Evolutionary conservation across 2,113 vertebrate species (phyloP), one percentile per base, ranked within the genome.

Genomic region (Bucco capensis): DNA sequence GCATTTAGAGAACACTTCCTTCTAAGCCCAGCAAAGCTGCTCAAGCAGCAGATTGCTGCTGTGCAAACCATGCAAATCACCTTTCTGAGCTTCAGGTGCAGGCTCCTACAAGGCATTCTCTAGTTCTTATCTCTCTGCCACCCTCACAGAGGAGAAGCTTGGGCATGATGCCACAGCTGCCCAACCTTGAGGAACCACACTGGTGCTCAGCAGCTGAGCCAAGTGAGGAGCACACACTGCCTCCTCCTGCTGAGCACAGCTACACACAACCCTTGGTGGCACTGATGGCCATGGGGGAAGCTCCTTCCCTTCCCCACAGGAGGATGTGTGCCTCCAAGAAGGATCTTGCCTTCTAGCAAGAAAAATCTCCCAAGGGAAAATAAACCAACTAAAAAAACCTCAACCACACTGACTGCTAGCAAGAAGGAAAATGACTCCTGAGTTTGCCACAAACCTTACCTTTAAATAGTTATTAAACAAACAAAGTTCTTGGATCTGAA

Each of bases 211-310:
- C 24, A 47, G 47, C 25, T 72, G 1, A 0, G 35, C n/a, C 44
- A 24, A 25, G 31, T 0, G 3, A 86, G 35, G 27, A 38, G 50
- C 1, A 0, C 14, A 12, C 0, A 1, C 70, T 64, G 57, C 61
- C 19, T 54, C 33, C 44, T 44, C 71, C 50, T 31, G 19, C 65
- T 7, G 31, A 46, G 37, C 40, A 18, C n/a, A 47, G 33, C 54
- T 49, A 19, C 12, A 23, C 54, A 19, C 38, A 18, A n/a, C 33
- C 25, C 10, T 0, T 12, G 49, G 72, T 15, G 37, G 51, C 51
- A 50, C 21, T 0, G 0, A 12, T 24, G n/a, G 37, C 40, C 8
- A 31, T 0, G 1, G n/a, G 31, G 19, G 33, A 1, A 2, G 65
- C 71, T 53, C 33, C 6, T 15, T 53, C 56, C 47, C 18, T 14